phyloP scores from a whole-genome alignment of 2,888 invertebrate genomes.

The Caenorhabditis doughertyi region DNA sequence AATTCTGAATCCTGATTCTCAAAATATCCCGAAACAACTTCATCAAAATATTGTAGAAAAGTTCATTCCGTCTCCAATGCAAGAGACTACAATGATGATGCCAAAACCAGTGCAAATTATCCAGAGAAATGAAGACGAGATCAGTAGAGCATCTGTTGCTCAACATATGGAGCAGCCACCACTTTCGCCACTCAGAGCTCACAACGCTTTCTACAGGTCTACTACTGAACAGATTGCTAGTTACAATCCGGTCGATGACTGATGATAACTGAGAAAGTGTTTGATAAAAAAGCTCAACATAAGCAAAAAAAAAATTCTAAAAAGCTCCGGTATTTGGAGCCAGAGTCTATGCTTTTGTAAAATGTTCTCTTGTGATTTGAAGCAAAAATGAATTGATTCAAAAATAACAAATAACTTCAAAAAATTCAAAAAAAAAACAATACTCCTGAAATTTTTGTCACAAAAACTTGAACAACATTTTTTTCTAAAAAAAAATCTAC shows the following conservation, averaged over 20 bases:
- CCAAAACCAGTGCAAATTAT: conserved; percentile 77
- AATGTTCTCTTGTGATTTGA: too few relatives aligned
- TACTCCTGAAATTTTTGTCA: too few relatives aligned
- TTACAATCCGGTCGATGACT: conserved; percentile 80
- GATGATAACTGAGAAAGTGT: conserved; percentile 27
- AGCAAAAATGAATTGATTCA: too few relatives aligned
- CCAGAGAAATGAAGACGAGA: conserved; percentile 74
- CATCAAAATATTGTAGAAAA: conserved; percentile 73
- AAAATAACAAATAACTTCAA: too few relatives aligned
- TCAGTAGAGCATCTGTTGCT: conserved; percentile 74
- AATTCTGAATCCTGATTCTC: not conserved
- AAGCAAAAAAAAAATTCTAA: too few relatives aligned
- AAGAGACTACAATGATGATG: conserved; percentile 76
- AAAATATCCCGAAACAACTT: too few relatives aligned
- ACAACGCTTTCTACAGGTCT: conserved; percentile 83
- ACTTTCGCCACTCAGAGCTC: conserved; percentile 77
- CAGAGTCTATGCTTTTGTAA: too few relatives aligned
- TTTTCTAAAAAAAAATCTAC: too few relatives aligned
- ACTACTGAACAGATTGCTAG: conserved; percentile 79
- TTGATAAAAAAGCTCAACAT: not conserved
- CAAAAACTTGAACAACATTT: not conserved
- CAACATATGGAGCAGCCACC: conserved; percentile 72
- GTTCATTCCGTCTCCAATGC: conserved; percentile 81
- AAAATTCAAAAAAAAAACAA: too few relatives aligned
- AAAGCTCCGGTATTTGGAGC: too few relatives aligned